Percentiles rank a stretch among this genome's conserved stretches.
These are phyloP conservation scores for Lamproptera curius DNA, from an alignment of 2,888 invertebrate genomes.

Conservation along the genomic window DNA sequence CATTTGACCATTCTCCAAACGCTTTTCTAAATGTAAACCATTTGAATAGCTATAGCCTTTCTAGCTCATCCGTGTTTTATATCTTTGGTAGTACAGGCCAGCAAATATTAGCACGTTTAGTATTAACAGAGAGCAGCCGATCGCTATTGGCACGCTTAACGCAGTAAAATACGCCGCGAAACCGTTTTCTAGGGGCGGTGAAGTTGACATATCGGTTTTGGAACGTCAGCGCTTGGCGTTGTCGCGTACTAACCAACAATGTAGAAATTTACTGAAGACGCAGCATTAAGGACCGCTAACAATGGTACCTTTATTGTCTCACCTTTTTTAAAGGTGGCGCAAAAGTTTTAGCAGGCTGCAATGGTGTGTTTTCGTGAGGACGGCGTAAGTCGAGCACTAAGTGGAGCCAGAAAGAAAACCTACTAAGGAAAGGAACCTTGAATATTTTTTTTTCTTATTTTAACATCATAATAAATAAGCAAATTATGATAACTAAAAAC, in stretches of 20 bases:
- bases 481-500: too few species aligned
- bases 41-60: conserved; percentile 74
- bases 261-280: conserved; percentile 63
- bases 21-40: conserved; percentile 79
- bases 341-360: conserved; percentile 76
- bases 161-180: conserved; percentile 95
- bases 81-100: conserved; percentile 95
- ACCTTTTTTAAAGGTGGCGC: conserved; percentile 76
- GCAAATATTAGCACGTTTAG: conserved; percentile 96
- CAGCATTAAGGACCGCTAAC: conserved; percentile 60
- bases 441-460: too few species aligned
- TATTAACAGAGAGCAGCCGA: conserved; percentile 94
- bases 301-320: conserved; percentile 65
- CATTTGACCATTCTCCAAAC: conserved; percentile 92
- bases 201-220: conserved; percentile 66
- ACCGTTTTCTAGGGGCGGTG: conserved; percentile 87
- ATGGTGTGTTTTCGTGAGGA: conserved; percentile 84
- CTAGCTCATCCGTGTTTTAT: conserved; percentile 85
- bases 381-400: conserved; percentile 94
- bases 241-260: conserved; percentile 57
- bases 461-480: too few species aligned
- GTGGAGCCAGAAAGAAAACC: conserved; percentile 96
- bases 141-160: conserved; percentile 94
- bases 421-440: conserved; percentile 37
- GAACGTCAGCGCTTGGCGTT: conserved; percentile 57